Conservation (phyloP, 2,888 invertebrate genomes). For the Cataglyphis rosenhaueri region DNA sequence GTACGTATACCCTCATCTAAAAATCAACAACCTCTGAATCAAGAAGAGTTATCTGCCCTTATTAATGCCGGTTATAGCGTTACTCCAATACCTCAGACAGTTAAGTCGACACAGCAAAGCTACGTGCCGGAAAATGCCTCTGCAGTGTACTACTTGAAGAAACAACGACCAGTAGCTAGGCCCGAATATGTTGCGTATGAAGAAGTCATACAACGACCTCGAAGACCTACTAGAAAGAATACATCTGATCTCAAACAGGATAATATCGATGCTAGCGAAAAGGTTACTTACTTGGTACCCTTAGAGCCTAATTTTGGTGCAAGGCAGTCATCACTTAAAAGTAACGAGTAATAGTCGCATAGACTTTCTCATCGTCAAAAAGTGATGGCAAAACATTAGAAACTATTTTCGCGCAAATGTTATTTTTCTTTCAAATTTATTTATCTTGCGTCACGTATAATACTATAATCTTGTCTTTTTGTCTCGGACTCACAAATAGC, state of each 20-base stretch:
- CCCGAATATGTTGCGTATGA: conserved; percentile 81
- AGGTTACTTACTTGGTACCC: conserved; percentile 81
- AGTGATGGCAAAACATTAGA: conserved; percentile 10
- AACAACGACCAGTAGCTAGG: conserved; percentile 76
- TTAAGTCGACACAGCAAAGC: conserved; percentile 74
- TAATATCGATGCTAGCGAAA: conserved; percentile 74
- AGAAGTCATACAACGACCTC: conserved; percentile 76
- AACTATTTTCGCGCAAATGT: conserved; percentile 10
- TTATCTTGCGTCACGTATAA: background rate
- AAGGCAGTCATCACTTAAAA: conserved; percentile 70
- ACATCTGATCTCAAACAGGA: conserved; percentile 77
- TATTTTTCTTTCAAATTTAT: conserved; percentile 11
- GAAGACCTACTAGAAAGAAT: conserved; percentile 78
- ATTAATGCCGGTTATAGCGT: conserved; percentile 83
- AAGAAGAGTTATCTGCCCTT: conserved; percentile 80
- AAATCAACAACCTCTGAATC: conserved; percentile 76
- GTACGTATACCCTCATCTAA: conserved; percentile 78
- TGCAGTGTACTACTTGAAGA: conserved; percentile 79
- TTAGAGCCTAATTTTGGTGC: conserved; percentile 80
- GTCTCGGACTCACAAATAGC: background rate
- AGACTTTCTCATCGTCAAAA: background rate
- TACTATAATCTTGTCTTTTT: conserved; percentile 3
- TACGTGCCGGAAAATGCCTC: conserved; percentile 76
- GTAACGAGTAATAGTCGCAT: conserved; percentile 51
- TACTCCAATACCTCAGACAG: conserved; percentile 79